Percentiles rank a stretch among this genome's conserved stretches.
phyloP scores from a whole-genome alignment of 2,888 invertebrate species.

The Rutpela maculata region DNA sequence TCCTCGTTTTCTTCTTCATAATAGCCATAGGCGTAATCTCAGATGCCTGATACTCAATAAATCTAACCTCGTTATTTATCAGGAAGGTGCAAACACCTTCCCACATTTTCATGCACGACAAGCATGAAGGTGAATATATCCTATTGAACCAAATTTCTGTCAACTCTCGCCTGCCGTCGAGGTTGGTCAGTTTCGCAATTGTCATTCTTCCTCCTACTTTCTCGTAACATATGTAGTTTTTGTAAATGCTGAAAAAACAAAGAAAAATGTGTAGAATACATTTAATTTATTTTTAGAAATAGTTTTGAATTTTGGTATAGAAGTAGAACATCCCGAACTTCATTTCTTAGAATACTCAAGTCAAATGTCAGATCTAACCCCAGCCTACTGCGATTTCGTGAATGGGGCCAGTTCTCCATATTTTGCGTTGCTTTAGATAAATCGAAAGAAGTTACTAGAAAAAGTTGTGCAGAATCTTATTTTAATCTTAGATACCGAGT shows the following conservation, averaged over 20 bases:
- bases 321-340: too few relatives aligned
- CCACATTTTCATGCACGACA: conserved; percentile 70
- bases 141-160: conserved; percentile 69
- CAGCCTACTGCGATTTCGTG: too few relatives aligned
- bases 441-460: too few relatives aligned
- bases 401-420: too few relatives aligned
- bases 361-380: too few relatives aligned
- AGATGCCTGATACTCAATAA: conserved; percentile 65
- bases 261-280: neutral
- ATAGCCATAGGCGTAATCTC: conserved; percentile 63
- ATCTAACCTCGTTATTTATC: conserved; percentile 69
- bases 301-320: too few relatives aligned
- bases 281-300: too few relatives aligned
- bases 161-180: conserved; percentile 61
- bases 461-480: too few relatives aligned
- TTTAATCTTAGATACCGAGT: too few relatives aligned
- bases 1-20: conserved; percentile 58
- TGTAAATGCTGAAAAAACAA: conserved; percentile 66
- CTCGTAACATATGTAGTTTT: conserved; percentile 70
- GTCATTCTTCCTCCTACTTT: conserved; percentile 69
- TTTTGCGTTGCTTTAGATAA: too few relatives aligned
- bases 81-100: conserved; percentile 70
- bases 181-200: conserved; percentile 65
- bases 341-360: too few relatives aligned
- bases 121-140: conserved; percentile 70